phyloP scores from a whole-genome alignment of 2,888 invertebrate genomes.

The Heliconius aoede region DNA sequence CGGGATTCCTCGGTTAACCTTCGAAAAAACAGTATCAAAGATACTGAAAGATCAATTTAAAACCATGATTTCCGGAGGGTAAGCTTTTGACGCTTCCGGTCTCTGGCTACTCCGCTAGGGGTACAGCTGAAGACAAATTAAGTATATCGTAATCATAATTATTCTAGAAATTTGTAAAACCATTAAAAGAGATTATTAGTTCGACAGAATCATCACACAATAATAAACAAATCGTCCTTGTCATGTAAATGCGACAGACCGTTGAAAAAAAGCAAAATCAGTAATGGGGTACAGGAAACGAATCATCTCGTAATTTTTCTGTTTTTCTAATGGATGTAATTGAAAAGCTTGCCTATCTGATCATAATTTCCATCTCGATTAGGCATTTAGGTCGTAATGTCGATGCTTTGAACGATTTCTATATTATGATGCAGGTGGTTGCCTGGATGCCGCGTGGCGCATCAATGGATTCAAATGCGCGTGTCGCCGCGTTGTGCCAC shows the following conservation, averaged over 20 bases:
- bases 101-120: no score
- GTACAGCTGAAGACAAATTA: not conserved
- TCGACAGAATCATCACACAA: conserved; percentile 36
- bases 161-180: conserved; percentile 6
- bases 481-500: conserved; percentile 78
- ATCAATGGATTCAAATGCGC: conserved; percentile 78
- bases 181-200: conserved; percentile 15
- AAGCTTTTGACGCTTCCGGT: no score
- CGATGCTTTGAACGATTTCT: conserved; percentile 67
- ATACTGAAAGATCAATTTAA: no score
- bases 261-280: conserved; percentile 57
- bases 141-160: not conserved
- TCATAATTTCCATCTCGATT: conserved; percentile 77
- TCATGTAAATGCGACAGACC: conserved; percentile 59
- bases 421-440: conserved; percentile 61
- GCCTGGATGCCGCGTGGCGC: conserved; percentile 52
- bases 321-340: conserved; percentile 73
- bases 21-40: no score
- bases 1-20: no score
- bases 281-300: conserved; percentile 73
- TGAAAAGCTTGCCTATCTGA: conserved; percentile 69
- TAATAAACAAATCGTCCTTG: conserved; percentile 60
- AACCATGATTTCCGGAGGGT: no score
- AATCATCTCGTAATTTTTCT: conserved; percentile 70
- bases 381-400: conserved; percentile 74